Conservation (phyloP, 2,888 invertebrate genomes). For the Prosopocoilus inquinatus region DNA sequence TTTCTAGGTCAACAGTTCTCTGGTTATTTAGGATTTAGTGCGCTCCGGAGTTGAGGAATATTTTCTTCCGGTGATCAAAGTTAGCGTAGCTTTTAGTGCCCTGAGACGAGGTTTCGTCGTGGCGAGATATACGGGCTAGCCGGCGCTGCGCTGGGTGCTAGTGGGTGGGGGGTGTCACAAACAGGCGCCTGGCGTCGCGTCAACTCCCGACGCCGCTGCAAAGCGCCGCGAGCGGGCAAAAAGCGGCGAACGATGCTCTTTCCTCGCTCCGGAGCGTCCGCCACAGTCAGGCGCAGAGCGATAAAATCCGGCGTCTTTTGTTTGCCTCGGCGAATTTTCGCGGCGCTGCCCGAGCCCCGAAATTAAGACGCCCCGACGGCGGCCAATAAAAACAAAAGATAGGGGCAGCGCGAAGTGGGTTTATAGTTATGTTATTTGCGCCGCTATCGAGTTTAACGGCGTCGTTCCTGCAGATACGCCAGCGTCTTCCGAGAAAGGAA, state of each 20-base stretch:
- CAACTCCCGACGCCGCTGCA: constrained; percentile 49
- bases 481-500: no score
- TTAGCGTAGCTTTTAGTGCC: constrained; percentile 10
- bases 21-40: no score
- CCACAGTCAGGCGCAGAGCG: constrained; percentile 33
- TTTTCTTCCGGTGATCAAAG: background rate
- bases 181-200: constrained; percentile 50
- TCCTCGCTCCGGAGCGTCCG: constrained; percentile 43
- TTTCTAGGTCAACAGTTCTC: no score
- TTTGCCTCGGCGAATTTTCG: no score
- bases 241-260: constrained; percentile 55
- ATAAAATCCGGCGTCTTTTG: no score
- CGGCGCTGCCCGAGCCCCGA: no score
- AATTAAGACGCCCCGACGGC: constrained; percentile 15
- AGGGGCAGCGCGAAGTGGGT: constrained; percentile 21
- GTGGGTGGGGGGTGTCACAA: constrained; percentile 45
- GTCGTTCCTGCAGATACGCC: constrained; percentile 1
- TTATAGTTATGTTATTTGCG: constrained; percentile 27
- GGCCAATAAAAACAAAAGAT: constrained; percentile 27
- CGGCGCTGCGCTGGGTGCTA: constrained; percentile 20
- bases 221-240: constrained; percentile 57
- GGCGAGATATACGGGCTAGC: constrained; percentile 27
- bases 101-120: constrained; percentile 14
- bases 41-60: no score
- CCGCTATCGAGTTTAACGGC: constrained; percentile 12